Percentiles rank a stretch among this genome's conserved stretches.
Conservation (phyloP, 1,140 invertebrate genomes). For the Bombus pyrosoma region DNA sequence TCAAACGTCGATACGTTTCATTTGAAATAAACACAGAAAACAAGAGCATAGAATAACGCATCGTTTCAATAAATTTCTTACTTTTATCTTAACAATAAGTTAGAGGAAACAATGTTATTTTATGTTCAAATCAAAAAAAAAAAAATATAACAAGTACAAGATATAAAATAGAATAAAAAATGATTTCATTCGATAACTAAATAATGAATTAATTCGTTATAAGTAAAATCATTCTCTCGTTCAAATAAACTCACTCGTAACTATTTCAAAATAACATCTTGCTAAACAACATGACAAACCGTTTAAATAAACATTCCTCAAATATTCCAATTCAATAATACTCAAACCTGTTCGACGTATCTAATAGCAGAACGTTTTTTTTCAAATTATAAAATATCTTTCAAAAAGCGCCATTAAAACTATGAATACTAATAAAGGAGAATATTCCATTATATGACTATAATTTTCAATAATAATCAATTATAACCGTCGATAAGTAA, state of each 20-base stretch:
- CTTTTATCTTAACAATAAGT: too few species aligned
- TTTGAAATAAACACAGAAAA: too few species aligned
- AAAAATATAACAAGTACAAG: too few species aligned
- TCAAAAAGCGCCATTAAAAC: background rate
- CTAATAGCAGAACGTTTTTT: background rate
- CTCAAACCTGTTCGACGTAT: background rate
- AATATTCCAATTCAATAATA: background rate
- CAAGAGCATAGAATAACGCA: too few species aligned
- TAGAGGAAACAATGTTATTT: too few species aligned
- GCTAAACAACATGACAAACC: background rate
- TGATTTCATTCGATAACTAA: background rate
- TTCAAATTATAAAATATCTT: background rate
- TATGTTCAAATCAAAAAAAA: too few species aligned
- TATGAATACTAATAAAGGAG: background rate
- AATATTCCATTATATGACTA: background rate
- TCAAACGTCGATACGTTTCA: too few species aligned
- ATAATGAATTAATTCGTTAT: background rate
- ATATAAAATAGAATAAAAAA: background rate
- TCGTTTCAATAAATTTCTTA: too few species aligned
- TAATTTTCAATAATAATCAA: too few species aligned
- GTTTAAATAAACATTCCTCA: background rate
- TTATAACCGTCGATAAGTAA: background rate
- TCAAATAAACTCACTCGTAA: background rate
- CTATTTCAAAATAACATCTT: background rate
- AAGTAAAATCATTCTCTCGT: background rate